Conservation (phyloP, 1,140 invertebrate species). For the Drosophila repletoides region DNA sequence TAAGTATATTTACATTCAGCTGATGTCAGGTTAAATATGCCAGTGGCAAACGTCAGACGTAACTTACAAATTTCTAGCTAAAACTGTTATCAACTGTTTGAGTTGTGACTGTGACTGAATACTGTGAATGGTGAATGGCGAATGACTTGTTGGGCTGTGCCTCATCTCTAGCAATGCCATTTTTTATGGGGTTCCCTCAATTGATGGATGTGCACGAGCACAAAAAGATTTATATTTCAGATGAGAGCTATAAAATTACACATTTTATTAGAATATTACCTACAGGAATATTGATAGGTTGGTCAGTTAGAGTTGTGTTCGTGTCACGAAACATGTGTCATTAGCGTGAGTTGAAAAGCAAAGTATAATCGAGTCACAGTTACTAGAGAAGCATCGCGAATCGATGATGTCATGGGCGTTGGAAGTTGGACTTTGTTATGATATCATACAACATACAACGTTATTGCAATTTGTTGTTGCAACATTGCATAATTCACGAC, state of each 20-base stretch:
- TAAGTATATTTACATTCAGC: too few relatives aligned
- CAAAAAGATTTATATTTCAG: too few relatives aligned
- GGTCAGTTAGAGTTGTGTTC: too few relatives aligned
- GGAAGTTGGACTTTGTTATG: conserved; percentile 5
- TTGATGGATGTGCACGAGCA: too few relatives aligned
- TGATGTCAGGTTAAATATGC: neutral
- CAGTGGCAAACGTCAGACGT: neutral
- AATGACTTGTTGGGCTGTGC: too few relatives aligned
- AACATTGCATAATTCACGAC: conserved; percentile 28
- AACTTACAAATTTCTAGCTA: neutral
- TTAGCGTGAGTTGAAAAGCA: neutral
- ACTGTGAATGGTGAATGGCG: too few relatives aligned
- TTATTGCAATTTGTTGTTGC: conserved; percentile 3
- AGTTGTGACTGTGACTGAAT: too few relatives aligned
- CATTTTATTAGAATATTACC: too few relatives aligned
- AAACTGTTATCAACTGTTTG: neutral
- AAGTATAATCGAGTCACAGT: conserved; percentile 11
- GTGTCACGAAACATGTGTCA: neutral
- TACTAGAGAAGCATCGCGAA: conserved; percentile 11
- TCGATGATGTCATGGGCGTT: conserved; percentile 32
- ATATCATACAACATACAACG: conserved; percentile 24
- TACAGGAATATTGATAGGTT: too few relatives aligned
- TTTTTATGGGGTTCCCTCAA: too few relatives aligned
- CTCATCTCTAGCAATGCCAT: neutral
- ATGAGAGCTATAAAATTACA: too few relatives aligned